These are phyloP conservation scores for Anarsia innoxiella DNA, from an alignment of 2,888 invertebrate species.

Conservation along the genomic window DNA sequence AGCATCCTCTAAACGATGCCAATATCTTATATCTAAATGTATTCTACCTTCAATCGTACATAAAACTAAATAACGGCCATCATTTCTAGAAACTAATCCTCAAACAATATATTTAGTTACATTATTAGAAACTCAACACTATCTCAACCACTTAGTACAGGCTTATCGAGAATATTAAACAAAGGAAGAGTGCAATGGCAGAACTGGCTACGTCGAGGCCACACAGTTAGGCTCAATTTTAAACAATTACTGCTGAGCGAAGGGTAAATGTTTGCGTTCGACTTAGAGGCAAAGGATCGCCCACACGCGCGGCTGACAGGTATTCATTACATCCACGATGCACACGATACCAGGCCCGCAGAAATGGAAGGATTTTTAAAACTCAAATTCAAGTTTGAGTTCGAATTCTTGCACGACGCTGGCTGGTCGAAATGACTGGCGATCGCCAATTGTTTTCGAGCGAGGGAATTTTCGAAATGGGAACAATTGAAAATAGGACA, in stretches of 20 bases:
- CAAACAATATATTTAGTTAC: neutral
- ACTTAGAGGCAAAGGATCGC: constrained; percentile 63
- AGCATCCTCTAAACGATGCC: no score
- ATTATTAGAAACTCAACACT: no score
- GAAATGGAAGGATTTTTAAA: constrained; percentile 30
- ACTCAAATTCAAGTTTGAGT: no score
- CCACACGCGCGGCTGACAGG: constrained; percentile 73
- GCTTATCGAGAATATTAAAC: constrained; percentile 50
- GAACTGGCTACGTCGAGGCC: constrained; percentile 59
- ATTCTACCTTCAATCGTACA: no score
- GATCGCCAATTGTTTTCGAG: no score
- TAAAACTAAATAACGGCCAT: no score
- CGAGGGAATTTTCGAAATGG: no score
- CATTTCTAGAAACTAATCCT: neutral
- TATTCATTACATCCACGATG: constrained; percentile 69
- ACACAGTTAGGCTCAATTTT: constrained; percentile 75
- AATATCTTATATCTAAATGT: no score
- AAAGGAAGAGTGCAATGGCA: constrained; percentile 47
- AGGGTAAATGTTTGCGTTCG: constrained; percentile 74
- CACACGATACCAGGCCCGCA: constrained; percentile 39
- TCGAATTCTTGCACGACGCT: constrained; percentile 24
- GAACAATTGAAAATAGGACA: no score
- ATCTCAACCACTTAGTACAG: constrained; percentile 43
- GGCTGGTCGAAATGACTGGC: no score
- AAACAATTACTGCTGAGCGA: constrained; percentile 73